phyloP scores from a whole-genome alignment of 2,113 vertebrate species.

The Oryzias woworae region DNA sequence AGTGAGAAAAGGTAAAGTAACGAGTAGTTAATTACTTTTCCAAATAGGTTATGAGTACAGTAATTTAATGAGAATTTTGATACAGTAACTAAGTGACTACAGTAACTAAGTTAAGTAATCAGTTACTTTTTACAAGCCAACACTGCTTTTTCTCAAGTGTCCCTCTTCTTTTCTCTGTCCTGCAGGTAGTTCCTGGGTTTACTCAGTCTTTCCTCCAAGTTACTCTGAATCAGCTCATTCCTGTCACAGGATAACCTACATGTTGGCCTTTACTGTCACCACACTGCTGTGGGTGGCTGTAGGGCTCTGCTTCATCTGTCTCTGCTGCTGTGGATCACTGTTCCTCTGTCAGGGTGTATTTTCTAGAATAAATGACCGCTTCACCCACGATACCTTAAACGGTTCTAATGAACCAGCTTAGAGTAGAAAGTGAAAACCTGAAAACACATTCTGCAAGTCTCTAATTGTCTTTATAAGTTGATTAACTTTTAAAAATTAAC shows the following conservation, averaged over 20 bases:
- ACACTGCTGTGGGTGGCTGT: conserved; percentile 40
- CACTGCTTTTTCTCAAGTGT: neutral
- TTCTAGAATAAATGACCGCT: neutral
- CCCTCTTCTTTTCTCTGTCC: neutral
- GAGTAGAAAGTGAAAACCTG: too few species aligned
- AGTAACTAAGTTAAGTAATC: too few species aligned
- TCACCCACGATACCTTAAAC: conserved; percentile 39
- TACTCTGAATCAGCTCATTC: conserved; percentile 18
- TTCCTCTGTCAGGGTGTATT: conserved; percentile 14
- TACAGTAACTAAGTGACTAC: too few species aligned
- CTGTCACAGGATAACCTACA: conserved; percentile 56
- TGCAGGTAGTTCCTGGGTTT: conserved; percentile 58
- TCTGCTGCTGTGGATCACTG: conserved; percentile 18
- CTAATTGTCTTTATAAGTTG: too few species aligned
- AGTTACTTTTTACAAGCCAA: too few species aligned
- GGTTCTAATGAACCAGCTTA: neutral
- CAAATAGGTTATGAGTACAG: too few species aligned
- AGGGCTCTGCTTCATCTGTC: neutral
- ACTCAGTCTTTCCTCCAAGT: conserved; percentile 51
- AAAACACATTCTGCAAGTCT: too few species aligned
- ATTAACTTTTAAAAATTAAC: too few species aligned
- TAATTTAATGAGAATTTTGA: too few species aligned
- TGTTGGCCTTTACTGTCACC: conserved; percentile 57
- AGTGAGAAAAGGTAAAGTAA: too few species aligned
- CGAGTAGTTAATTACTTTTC: too few species aligned